Conservation (phyloP, 1,140 invertebrate genomes). For the Lepidurus packardi region DNA sequence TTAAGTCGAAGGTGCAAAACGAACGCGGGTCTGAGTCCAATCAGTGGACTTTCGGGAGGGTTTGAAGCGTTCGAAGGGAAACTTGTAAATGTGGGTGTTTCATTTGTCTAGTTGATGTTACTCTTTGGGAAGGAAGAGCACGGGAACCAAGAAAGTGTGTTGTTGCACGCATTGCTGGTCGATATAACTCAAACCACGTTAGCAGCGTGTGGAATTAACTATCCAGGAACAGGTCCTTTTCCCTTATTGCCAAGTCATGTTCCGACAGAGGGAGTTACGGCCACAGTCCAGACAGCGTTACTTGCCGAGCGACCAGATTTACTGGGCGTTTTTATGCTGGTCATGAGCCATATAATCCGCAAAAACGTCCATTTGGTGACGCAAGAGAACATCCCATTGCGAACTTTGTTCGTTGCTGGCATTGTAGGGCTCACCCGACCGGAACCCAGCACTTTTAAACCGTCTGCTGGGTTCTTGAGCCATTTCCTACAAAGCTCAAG, state of each 20-base stretch:
- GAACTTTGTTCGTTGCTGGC: slow-evolving; percentile 43
- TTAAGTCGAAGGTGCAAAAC: too few relatives aligned
- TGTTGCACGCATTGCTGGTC: slow-evolving; percentile 29
- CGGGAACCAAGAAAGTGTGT: not conserved
- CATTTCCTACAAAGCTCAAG: slow-evolving; percentile 51
- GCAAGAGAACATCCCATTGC: not conserved
- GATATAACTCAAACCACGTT: slow-evolving; percentile 32
- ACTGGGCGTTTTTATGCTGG: not conserved
- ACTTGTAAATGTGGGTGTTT: not conserved
- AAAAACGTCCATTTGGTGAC: not conserved
- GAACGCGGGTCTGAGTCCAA: too few relatives aligned
- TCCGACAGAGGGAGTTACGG: not conserved
- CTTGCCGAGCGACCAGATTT: slow-evolving; percentile 4
- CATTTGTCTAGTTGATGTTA: slow-evolving; percentile 37
- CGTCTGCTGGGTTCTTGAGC: slow-evolving; percentile 52
- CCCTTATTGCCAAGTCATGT: not conserved
- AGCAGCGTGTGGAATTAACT: slow-evolving; percentile 34
- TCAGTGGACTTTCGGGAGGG: too few relatives aligned
- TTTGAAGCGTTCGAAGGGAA: too few relatives aligned
- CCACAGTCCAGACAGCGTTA: not conserved
- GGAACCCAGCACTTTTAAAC: slow-evolving; percentile 56
- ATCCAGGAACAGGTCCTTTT: slow-evolving; percentile 1
- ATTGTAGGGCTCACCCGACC: slow-evolving; percentile 52
- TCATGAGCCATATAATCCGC: slow-evolving; percentile 15
- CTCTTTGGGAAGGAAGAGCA: slow-evolving; percentile 38